Evolutionary conservation across 2,797 vertebrate genomes (phyloP), one percentile per base, ranked within the genome.

Genomic region (Fistularia commersonii): DNA sequence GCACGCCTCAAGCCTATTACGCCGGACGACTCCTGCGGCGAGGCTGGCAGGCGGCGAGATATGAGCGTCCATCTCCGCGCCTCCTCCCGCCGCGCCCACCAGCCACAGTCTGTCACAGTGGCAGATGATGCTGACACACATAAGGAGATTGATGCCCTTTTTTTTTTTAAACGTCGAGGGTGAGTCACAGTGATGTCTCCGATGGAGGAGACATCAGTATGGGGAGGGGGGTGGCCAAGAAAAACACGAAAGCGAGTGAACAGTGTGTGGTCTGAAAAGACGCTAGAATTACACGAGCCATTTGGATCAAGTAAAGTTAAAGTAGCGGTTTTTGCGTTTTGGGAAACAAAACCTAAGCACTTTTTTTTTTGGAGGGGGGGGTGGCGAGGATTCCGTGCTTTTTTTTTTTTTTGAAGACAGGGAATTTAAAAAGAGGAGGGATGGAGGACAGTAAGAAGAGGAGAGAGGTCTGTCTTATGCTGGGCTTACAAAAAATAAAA

Each of bases 1-100:
- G 74, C 66, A 74, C 36, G 61, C 56, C 47, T 56, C 57, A 32
- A 69, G 66, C 70, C 65, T 59, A 56, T 83, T 70, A 70, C 63
- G 52, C 64, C 61, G 23, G 74, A 68, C 48, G 63, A 58, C 74
- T 78, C 82, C 68, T 67, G 77, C 34, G 37, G 77, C 46, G 83
- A 38, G 23, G 59, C 70, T 73, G 59, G 75, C 72, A 74, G 80
- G 60, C 69, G 12, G 47, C 36, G 61, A 72, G 68, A 69, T 61
- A 55, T 37, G 69, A 71, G 69, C 42, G 63, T 78, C 74, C 67
- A 49, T 84, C 78, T 54, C 51, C 51, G 66, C 47, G 58, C 57
- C 69, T 61, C 32, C 55, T 70, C 65, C 53, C 51, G 69, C 61
- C 47, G 54, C 54, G 74, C 59, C 15, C 47, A 70, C 54, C 58